Base-by-base conservation (phyloP, 2,888 invertebrate genomes). In the Diabrotica balteata region DNA sequence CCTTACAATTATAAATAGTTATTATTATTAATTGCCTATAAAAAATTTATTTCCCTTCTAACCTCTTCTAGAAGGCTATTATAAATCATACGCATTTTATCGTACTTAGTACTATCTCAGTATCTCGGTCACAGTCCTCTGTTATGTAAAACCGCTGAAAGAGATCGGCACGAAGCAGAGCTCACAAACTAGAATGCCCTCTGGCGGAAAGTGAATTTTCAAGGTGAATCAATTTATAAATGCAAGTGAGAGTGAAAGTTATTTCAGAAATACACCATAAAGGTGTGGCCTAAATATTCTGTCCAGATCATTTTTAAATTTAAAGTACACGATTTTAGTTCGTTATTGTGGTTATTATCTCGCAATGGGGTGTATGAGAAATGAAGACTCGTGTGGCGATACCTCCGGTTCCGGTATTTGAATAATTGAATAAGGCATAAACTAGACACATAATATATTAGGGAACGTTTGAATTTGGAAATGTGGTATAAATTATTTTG, bases 171-270 rank as follows among this genome's bases (percentile, higher is more conserved):
- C 49, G 47, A 32, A 32, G 32, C 32, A 32, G 43, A 47, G 8
- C 47, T 59, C 32, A 45, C 53, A 51, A 52, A 61, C 44, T 52
- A 45, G 22, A 53, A 53, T 43, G 49, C 57, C 58, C 63, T 11
- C 7, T 32, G 63, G 61, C 60, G 7, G 57, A 57, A 64, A 61
- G 51, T 57, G 63, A 58, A 58, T 64, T 68, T 64, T 68, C 63
- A 68, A 68, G 68, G 68, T 61, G 64, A 68, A 55, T 68, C 64
- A 49, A 58, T 57, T 67, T 44, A 47, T 55, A 50, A 62, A 58
- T 59, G 55, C 47, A 44, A 55, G 63, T 60, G 64, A 68, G 57
- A 68, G 68, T 68, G 68, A 68, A 67, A 67, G 67, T 67, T 52
- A 59, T 64, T 60, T 64, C 63, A 57, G 60, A 65, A 63, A 53